phyloP scores from a whole-genome alignment of 2,797 vertebrate genomes.

The Crenuchus spilurus region DNA sequence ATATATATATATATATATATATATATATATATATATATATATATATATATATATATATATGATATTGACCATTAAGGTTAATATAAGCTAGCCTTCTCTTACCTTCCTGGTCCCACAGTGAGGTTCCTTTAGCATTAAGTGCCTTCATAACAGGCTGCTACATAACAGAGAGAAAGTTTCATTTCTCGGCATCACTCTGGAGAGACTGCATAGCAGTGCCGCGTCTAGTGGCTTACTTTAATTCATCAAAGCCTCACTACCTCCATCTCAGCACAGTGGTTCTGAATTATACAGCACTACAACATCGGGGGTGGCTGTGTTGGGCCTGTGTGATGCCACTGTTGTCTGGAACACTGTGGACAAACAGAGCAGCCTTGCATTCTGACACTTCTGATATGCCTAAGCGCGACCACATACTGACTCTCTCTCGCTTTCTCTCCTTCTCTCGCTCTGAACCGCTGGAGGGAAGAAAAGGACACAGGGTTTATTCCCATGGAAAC shows the following conservation, averaged over 20 bases:
- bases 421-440: conserved; percentile 2
- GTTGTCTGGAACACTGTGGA: conserved; percentile 42
- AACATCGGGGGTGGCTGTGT: background rate
- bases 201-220: background rate
- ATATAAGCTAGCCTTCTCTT: too few species aligned
- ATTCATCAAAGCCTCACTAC: conserved; percentile 43
- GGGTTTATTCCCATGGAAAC: conserved; percentile 55
- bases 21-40: too few species aligned
- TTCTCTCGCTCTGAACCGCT: conserved; percentile 10
- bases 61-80: too few species aligned
- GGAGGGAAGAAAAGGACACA: conserved; percentile 44
- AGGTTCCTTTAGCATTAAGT: too few species aligned
- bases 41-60: too few species aligned
- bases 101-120: too few species aligned
- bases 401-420: conserved; percentile 1
- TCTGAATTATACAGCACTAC: conserved; percentile 50
- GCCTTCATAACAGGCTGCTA: background rate
- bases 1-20: too few species aligned
- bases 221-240: conserved; percentile 11
- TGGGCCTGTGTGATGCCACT: conserved; percentile 45
- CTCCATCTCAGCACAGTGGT: conserved; percentile 26
- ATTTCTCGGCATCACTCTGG: background rate
- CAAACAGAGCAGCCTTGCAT: conserved; percentile 26
- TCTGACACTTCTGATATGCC: conserved; percentile 30
- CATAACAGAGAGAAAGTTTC: background rate